Evolutionary conservation across 2,113 vertebrate genomes (phyloP).

Genomic region (Salvelinus fontinalis): DNA sequence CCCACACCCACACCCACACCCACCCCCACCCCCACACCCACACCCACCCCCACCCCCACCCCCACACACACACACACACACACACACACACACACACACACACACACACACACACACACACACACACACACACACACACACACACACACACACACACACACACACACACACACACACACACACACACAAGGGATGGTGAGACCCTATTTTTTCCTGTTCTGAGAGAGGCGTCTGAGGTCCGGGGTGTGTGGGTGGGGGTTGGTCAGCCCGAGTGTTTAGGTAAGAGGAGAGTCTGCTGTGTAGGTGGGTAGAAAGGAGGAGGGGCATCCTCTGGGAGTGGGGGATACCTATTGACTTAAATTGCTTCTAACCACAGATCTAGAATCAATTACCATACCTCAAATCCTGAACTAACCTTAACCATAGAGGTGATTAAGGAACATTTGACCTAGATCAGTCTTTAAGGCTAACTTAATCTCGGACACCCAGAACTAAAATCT

Average conservation of each 20-base stretch:
- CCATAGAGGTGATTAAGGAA: too few species aligned
- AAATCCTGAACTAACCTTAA: not conserved
- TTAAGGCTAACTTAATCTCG: too few species aligned
- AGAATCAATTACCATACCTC: slow-evolving; percentile 21
- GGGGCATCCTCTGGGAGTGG: not conserved
- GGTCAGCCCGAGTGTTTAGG: not conserved
- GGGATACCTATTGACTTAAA: slow-evolving; percentile 12
- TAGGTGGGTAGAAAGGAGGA: slow-evolving; percentile 43
- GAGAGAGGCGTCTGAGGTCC: not conserved
- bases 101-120: slow-evolving; percentile 4
- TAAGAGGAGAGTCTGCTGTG: slow-evolving; percentile 28
- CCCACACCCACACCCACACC: too few species aligned
- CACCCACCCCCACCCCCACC: too few species aligned
- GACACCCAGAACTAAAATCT: too few species aligned
- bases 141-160: not conserved
- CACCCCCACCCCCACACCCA: too few species aligned
- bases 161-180: too few species aligned
- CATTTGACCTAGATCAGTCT: too few species aligned
- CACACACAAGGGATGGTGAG: not conserved
- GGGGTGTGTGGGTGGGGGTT: not conserved
- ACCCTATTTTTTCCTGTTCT: not conserved
- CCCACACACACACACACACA: not conserved
- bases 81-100: slow-evolving; percentile 5
- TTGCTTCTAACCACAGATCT: slow-evolving; percentile 8
- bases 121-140: slow-evolving; percentile 2